phyloP scores from a whole-genome alignment of 2,113 vertebrate species.

The Diadophis punctatus region DNA sequence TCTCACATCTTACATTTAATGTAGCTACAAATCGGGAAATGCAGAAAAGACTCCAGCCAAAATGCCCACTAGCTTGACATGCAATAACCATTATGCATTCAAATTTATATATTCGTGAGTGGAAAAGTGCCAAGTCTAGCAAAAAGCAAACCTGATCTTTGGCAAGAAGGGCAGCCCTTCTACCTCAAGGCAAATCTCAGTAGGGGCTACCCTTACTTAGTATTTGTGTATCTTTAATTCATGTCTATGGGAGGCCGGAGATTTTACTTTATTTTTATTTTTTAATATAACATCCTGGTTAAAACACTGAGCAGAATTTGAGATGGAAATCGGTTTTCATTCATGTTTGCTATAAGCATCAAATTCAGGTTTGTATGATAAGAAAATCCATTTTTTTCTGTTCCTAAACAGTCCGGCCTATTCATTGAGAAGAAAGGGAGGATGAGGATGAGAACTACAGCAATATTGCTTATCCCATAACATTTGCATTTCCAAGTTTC shows the following conservation, averaged over 20 bases:
- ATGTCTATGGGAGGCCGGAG: background rate
- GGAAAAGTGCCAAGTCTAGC: constrained; percentile 59
- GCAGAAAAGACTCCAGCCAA: constrained; percentile 14
- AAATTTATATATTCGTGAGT: constrained; percentile 33
- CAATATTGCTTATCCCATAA: background rate
- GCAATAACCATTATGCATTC: constrained; percentile 50
- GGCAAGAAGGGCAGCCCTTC: constrained; percentile 44
- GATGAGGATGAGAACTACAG: background rate
- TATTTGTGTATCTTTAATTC: background rate
- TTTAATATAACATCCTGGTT: background rate
- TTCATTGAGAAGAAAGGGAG: background rate
- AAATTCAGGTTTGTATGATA: background rate
- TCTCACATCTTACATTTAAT: constrained; percentile 46
- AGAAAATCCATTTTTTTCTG: background rate
- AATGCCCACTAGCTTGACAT: constrained; percentile 55
- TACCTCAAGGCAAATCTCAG: constrained; percentile 34
- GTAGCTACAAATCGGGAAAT: constrained; percentile 44
- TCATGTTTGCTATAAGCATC: background rate
- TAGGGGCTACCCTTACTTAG: constrained; percentile 39
- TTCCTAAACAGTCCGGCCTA: background rate
- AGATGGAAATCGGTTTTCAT: background rate
- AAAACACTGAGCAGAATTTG: background rate
- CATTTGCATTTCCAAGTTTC: background rate
- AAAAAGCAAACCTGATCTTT: constrained; percentile 48
- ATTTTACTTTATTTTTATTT: background rate